phyloP scores from a whole-genome alignment of 2,113 vertebrate genomes.

The Hippopotamus amphibius region DNA sequence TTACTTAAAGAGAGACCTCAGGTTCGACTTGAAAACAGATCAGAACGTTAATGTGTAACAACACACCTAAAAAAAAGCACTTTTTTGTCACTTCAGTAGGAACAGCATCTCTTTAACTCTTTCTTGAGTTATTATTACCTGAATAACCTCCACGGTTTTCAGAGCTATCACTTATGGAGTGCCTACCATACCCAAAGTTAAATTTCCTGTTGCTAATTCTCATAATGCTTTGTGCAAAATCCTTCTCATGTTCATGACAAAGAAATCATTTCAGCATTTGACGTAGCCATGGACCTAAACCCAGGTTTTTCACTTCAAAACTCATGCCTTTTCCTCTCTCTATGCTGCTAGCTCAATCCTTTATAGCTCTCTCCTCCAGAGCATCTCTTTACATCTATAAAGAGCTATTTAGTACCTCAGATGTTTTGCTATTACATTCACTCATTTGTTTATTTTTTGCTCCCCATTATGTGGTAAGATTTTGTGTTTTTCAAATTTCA shows the following conservation, averaged over 20 bases:
- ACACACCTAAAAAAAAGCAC: neutral
- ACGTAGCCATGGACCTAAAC: neutral
- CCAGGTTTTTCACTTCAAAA: neutral
- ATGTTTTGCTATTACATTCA: neutral
- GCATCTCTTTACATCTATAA: neutral
- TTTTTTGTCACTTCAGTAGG: neutral
- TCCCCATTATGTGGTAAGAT: neutral
- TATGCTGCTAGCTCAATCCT: accelerated
- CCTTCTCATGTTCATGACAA: neutral
- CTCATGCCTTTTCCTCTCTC: neutral
- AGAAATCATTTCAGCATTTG: neutral
- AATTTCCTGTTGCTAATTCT: neutral
- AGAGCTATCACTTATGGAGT: accelerated
- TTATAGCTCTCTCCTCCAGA: neutral
- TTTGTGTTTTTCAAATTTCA: constrained; percentile 45
- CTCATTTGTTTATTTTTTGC: constrained; percentile 26
- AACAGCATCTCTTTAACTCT: neutral
- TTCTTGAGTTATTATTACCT: neutral
- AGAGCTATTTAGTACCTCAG: neutral
- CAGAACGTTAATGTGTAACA: neutral
- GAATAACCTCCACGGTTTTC: neutral
- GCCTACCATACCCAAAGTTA: neutral
- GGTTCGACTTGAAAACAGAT: neutral
- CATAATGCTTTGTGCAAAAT: neutral
- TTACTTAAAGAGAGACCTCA: neutral